These are phyloP conservation scores for Masticophis lateralis DNA, from an alignment of 2,797 vertebrate genomes.

Conservation along the genomic window DNA sequence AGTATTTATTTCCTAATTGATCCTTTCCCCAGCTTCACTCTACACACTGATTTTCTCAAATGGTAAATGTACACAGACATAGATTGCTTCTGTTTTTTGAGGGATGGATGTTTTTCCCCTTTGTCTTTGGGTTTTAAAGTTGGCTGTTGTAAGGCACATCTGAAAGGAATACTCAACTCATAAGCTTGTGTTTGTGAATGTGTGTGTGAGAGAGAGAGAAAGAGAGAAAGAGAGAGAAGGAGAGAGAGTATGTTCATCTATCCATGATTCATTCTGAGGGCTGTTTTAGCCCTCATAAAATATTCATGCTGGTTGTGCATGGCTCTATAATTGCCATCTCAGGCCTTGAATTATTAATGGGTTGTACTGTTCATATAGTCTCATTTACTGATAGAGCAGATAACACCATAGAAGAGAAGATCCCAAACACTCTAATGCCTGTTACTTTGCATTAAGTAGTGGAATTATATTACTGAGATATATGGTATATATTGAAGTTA, in stretches of 20 bases:
- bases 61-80: conserved; percentile 38
- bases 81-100: not conserved
- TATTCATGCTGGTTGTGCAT: conserved; percentile 99
- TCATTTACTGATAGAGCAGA: conserved; percentile 87
- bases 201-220: conserved; percentile 47
- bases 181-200: conserved; percentile 44
- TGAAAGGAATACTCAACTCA: conserved; percentile 70
- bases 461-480: conserved; percentile 83
- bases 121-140: conserved; percentile 37
- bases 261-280: conserved; percentile 91
- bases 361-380: conserved; percentile 89
- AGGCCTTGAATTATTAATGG: conserved; percentile 99
- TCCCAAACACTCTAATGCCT: conserved; percentile 86
- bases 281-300: conserved; percentile 99
- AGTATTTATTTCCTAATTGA: not conserved
- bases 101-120: not conserved
- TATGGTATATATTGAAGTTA: conserved; percentile 37
- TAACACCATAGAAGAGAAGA: conserved; percentile 80
- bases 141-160: conserved; percentile 65
- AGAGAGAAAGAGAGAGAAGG: conserved; percentile 18
- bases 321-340: conserved; percentile 99
- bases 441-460: conserved; percentile 89
- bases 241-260: conserved; percentile 73
- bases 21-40: not conserved
- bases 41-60: conserved; percentile 31